These are phyloP conservation scores for Fukomys damarensis DNA, from an alignment of 2,113 vertebrate genomes.

Conservation along the genomic window DNA sequence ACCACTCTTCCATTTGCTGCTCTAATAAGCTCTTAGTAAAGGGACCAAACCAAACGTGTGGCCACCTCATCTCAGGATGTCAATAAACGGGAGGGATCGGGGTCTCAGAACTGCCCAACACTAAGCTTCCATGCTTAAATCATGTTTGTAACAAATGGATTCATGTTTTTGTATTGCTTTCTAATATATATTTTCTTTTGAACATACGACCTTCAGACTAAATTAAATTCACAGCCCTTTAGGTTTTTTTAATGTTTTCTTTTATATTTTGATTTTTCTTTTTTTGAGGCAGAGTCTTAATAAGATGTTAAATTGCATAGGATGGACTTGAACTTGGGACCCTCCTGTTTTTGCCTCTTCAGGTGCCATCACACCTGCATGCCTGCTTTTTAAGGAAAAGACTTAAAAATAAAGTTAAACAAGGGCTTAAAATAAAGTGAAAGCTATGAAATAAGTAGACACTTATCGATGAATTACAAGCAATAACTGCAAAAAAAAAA, in stretches of 20 bases:
- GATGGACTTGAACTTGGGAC: no score
- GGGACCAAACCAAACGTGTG: neutral
- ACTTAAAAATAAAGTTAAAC: no score
- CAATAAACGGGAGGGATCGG: rapidly evolving
- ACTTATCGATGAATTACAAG: neutral
- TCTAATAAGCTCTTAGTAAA: neutral
- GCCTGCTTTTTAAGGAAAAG: neutral
- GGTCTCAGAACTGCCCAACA: neutral
- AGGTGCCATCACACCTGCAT: no score
- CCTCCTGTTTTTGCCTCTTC: no score
- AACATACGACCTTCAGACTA: neutral
- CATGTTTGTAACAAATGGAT: neutral
- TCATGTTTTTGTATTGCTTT: neutral
- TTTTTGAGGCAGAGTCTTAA: no score
- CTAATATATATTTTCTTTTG: neutral
- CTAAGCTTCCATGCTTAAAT: neutral
- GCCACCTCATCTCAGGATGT: neutral
- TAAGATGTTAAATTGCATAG: no score
- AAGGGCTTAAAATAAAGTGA: neutral
- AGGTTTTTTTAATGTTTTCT: neutral
- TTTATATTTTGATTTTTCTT: no score
- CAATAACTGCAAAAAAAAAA: neutral
- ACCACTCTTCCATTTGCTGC: neutral
- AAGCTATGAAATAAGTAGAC: neutral
- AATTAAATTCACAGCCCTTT: neutral